Percentiles rank a stretch among this genome's conserved stretches.
These are phyloP conservation scores for Heliopora coerulea DNA, from an alignment of 92 coral and sea anemone species.

Conservation along the genomic window DNA sequence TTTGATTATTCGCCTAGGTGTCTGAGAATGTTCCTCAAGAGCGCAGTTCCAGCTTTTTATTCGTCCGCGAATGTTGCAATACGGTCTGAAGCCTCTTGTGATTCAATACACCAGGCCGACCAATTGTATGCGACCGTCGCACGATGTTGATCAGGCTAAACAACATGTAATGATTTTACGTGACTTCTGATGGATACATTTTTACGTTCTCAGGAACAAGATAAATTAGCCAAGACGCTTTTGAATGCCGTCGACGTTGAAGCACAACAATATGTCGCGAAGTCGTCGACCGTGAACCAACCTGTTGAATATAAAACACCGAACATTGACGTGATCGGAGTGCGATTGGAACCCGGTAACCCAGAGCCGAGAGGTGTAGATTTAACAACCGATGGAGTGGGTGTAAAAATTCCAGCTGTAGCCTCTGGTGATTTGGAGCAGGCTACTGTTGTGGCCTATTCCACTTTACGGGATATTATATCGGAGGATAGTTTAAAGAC, in stretches of 20 bases:
- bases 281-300: background rate
- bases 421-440: background rate
- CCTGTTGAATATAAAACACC: background rate
- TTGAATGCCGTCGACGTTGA: background rate
- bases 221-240: background rate
- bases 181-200: too few relatives aligned
- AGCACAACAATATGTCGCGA: background rate
- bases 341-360: background rate
- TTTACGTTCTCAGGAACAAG: background rate
- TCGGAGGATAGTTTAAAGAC: slow-evolving; percentile 12
- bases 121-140: too few relatives aligned
- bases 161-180: too few relatives aligned
- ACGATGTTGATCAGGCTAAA: too few relatives aligned
- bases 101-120: too few relatives aligned
- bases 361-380: background rate
- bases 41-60: background rate
- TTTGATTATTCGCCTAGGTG: too few relatives aligned
- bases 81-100: too few relatives aligned
- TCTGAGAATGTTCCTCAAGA: too few relatives aligned
- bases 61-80: too few relatives aligned
- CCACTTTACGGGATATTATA: background rate
- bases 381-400: background rate
- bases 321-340: slow-evolving; percentile 25
- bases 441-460: slow-evolving; percentile 28
- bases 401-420: background rate